Percentiles rank a stretch among this genome's conserved stretches.
Evolutionary conservation across 2,113 vertebrate genomes (phyloP).

Genomic region (Okapia johnstoni): DNA sequence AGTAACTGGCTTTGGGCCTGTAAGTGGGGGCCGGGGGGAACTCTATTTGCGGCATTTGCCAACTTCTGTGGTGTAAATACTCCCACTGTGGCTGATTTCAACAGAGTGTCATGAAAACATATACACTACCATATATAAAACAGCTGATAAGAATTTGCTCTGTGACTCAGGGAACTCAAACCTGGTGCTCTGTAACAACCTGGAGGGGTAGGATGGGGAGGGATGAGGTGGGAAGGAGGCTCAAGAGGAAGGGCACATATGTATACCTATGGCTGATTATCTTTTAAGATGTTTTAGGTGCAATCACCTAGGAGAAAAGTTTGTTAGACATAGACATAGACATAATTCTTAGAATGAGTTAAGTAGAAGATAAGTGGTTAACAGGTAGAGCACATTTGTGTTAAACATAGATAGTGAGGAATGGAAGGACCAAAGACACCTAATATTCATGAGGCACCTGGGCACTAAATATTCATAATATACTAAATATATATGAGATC

Average conservation of each 20-base stretch:
- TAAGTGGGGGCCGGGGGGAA: not conserved
- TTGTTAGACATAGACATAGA: not conserved
- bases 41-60: not conserved
- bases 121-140: not conserved
- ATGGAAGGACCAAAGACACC: not conserved
- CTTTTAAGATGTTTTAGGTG: not conserved
- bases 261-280: not conserved
- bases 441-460: slow-evolving; percentile 30
- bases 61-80: not conserved
- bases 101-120: not conserved
- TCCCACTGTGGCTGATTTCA: not conserved
- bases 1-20: not conserved
- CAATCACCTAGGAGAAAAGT: not conserved
- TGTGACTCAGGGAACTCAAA: not conserved
- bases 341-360: not conserved
- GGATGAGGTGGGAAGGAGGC: not conserved
- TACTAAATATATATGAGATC: slow-evolving; percentile 3
- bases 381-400: not conserved
- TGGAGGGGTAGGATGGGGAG: not conserved
- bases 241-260: not conserved
- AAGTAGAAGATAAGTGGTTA: not conserved
- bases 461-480: slow-evolving; percentile 35
- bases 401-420: slow-evolving; percentile 6
- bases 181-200: not conserved
- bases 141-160: not conserved